Evolutionary conservation across 2,113 vertebrate species (phyloP), one percentile per base, ranked within the genome.

Genomic region (Tor tambroides): DNA sequence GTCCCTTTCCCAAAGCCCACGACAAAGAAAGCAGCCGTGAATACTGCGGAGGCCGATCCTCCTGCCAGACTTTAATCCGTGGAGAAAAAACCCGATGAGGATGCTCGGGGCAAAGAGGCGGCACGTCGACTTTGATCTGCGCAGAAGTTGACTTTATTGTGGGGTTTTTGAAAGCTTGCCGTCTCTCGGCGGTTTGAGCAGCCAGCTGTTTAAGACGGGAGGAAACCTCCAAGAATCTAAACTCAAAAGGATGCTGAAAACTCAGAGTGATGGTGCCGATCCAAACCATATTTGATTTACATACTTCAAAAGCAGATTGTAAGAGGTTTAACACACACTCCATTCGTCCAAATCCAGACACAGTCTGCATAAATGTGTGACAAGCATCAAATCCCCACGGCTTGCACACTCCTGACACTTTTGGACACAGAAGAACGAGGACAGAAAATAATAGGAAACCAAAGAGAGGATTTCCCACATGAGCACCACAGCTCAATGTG

Each of bases 61-160:
- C 75, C 75, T 76, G 74, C 41, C 74, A 85, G 72, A 78, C 84
- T 85, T 79, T 85, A 85, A 85, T 85, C 84, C 84, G 3, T 30
- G 14, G 72, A 79, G 84, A 85, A 85, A 79, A 76, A 38, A 41
- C 32, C 54, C 2, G n/a, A 79, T 17, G 26, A 69, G 74, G 75
- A 67, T 43, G 56, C 74, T 63, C 51, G 49, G 11, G 51, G 78
- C 54, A 80, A 49, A 77, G 74, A 49, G 74, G 43, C 78, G 23
- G 78, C 78, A 59, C 30, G 11, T 80, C 51, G 21, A 38, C 54
- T 80, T 80, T 80, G 54, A 80, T 80, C 78, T 38, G 30, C 35
- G 78, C 51, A 59, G 78, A 80, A 80, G 32, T 61, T 61, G 78
- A 80, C 78, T 80, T 61, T 61, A 61, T 80, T 80, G 78, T 61